A percentile compares a stretch with the other conserved stretches of the same genome.
These are phyloP conservation scores for Pygoscelis adeliae DNA, from an alignment of 2,113 vertebrate genomes.

Conservation along the genomic window DNA sequence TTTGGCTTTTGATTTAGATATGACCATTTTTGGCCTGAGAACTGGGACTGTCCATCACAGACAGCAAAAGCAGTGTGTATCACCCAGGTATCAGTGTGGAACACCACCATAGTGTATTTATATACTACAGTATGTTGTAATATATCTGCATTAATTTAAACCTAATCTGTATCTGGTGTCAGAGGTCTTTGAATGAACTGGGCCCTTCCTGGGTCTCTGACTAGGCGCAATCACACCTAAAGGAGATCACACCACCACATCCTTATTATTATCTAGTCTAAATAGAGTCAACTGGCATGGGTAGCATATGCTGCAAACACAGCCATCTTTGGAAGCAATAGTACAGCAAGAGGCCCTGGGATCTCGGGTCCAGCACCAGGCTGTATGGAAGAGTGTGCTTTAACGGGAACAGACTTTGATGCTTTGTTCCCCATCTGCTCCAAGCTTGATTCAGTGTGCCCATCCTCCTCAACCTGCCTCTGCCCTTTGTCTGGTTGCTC, in stretches of 20 bases:
- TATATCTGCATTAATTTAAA: not conserved
- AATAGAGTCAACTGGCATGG: not conserved
- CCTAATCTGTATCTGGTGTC: not conserved
- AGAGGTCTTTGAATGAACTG: not conserved
- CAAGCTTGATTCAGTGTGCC: not conserved
- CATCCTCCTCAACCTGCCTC: not conserved
- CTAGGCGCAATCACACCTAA: not conserved
- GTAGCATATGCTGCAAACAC: not conserved
- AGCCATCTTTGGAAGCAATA: not conserved
- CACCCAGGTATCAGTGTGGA: not conserved
- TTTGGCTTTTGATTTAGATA: not conserved
- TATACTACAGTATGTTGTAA: not conserved
- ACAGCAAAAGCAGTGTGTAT: not conserved
- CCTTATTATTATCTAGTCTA: not conserved
- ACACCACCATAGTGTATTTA: not conserved
- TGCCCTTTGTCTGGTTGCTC: not conserved
- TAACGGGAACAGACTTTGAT: not conserved
- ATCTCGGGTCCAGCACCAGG: accelerated
- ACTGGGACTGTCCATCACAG: not conserved
- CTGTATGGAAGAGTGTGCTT: not conserved
- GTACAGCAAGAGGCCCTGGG: not conserved
- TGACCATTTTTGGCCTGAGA: not conserved
- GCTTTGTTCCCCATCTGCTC: not conserved
- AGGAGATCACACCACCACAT: accelerated
- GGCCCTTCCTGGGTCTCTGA: not conserved